phyloP scores from a whole-genome alignment of 2,888 invertebrate species.

The Parnassius glacialis region DNA sequence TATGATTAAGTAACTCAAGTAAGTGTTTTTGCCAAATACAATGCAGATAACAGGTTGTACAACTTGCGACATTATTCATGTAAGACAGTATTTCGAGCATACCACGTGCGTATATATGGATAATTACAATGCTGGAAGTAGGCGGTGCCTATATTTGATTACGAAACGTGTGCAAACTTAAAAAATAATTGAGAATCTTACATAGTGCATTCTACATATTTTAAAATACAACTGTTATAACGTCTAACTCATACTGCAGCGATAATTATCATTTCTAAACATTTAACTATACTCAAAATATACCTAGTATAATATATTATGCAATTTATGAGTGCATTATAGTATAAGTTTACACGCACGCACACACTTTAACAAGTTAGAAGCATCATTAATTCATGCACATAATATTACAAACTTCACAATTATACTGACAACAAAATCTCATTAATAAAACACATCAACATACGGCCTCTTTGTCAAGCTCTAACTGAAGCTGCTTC shows the following conservation, averaged over 20 bases:
- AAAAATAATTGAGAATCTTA: not conserved
- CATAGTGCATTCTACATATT: not conserved
- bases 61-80: constrained; percentile 2
- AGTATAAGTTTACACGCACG: constrained; percentile 21
- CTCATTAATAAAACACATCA: constrained; percentile 26
- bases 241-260: constrained; percentile 9
- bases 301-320: constrained; percentile 12
- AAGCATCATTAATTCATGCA: constrained; percentile 19
- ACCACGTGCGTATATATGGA: constrained; percentile 22
- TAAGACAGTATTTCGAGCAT: constrained; percentile 17
- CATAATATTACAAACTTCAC: constrained; percentile 16
- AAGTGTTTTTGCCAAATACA: not conserved
- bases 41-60: not conserved
- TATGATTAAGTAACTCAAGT: not conserved
- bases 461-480: constrained; percentile 54
- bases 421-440: constrained; percentile 15
- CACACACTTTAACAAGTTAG: constrained; percentile 13
- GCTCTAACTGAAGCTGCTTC: constrained; percentile 65
- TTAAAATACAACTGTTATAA: not conserved
- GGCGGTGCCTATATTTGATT: constrained; percentile 25
- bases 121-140: constrained; percentile 21
- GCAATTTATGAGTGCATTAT: constrained; percentile 3
- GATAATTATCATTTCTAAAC: not conserved
- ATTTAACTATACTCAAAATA: constrained; percentile 7
- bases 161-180: constrained; percentile 21